phyloP scores from a whole-genome alignment of 2,888 invertebrate genomes.

The Caenorhabditis plicata region DNA sequence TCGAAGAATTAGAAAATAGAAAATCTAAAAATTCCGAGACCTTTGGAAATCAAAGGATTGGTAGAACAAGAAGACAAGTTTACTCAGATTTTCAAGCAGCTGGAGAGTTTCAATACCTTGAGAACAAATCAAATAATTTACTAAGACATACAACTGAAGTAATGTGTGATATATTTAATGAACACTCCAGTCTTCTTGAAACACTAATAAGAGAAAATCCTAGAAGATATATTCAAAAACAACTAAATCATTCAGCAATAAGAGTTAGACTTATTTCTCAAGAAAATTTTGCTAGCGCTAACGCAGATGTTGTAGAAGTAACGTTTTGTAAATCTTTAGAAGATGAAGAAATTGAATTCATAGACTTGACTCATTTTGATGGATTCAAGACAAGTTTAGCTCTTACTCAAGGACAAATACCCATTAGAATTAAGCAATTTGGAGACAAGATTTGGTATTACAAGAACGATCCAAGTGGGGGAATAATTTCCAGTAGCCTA shows the following conservation, averaged over 20 bases:
- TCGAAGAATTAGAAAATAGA: constrained; percentile 6
- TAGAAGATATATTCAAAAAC: constrained; percentile 12
- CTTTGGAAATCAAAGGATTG: background rate
- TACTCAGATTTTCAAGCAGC: constrained; percentile 41
- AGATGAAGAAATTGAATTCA: constrained; percentile 16
- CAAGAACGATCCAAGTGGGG: constrained; percentile 4
- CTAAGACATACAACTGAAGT: constrained; percentile 29
- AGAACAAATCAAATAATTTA: constrained; percentile 33
- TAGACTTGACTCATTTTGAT: constrained; percentile 27
- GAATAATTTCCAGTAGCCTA: constrained; percentile 17
- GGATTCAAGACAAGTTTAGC: constrained; percentile 21
- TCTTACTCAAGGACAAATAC: constrained; percentile 39
- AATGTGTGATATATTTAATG: constrained; percentile 25
- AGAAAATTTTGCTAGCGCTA: no score
- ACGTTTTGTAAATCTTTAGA: constrained; percentile 11
- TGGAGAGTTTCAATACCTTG: constrained; percentile 40
- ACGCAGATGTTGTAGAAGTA: background rate
- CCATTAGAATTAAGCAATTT: constrained; percentile 26
- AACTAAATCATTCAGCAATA: constrained; percentile 11
- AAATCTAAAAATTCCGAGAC: constrained; percentile 1
- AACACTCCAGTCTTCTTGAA: constrained; percentile 20
- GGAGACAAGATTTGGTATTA: constrained; percentile 36
- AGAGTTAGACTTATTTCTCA: background rate
- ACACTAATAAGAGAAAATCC: constrained; percentile 17
- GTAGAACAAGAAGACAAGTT: constrained; percentile 19